Evolutionary conservation across 2,888 invertebrate genomes (phyloP), one percentile per base, ranked within the genome.

Genomic region (Acheta domesticus): DNA sequence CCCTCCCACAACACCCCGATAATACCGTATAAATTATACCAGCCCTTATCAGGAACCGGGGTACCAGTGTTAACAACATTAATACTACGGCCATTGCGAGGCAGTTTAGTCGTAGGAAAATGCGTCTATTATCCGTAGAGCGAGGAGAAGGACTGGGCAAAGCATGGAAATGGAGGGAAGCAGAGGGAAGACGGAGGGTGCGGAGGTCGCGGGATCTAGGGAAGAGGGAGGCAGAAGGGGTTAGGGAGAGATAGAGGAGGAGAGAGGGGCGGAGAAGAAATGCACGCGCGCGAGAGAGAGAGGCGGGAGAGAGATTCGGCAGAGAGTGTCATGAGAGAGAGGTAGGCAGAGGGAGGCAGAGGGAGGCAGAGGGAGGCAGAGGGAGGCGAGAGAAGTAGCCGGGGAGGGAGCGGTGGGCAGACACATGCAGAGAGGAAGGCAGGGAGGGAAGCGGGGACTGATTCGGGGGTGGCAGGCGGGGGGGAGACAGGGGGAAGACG

Each of bases 1-100:
- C 36, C 8, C 62, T 12, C 62, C n/a, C 62, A 12, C 62, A 36
- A 36, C 36, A 12, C n/a, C 62, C 62, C 14, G 62, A 62, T 62
- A 62, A n/a, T 62, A 62, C n/a, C 62, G 62, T 62, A 62, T 62
- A 62, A 62, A 62, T 62, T 62, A 62, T 62, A 62, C 62, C 62
- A 14, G 4, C 62, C n/a, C 62, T 62, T 62, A 62, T 62, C 62
- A 62, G 62, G 62, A n/a, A 62, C 62, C 36, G 2, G 36, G 36
- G 36, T 36, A n/a, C n/a, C 62, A 14, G 62, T 62, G 62, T 62
- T 62, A 62, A 62, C 62, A 62, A 62, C 62, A 62, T 62, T 11
- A 62, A 62, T 62, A 62, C 62, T 62, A 62, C 62, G 62, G 62
- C 62, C 62, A 62, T 62, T 62, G 62, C 62, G 5, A 3, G 14